These are phyloP conservation scores for Copidosoma aretas DNA, from an alignment of 2,888 invertebrate genomes.

Conservation along the genomic window DNA sequence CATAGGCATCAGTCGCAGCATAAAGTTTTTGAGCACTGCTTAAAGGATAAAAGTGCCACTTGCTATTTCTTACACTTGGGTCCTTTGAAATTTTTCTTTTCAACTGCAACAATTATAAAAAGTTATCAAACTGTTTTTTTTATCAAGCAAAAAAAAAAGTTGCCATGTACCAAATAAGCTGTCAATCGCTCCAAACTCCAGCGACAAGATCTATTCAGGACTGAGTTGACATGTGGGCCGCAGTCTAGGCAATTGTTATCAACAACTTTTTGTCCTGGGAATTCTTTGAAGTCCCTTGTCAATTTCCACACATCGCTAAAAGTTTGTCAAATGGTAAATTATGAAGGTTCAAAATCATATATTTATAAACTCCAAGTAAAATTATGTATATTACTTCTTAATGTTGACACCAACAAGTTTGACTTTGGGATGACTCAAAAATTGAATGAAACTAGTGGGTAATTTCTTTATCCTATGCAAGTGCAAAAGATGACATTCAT, in stretches of 20 bases:
- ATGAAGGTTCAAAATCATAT: not conserved
- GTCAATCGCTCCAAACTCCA: slow-evolving; percentile 71
- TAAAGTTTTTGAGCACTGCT: slow-evolving; percentile 66
- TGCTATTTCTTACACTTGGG: slow-evolving; percentile 67
- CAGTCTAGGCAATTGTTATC: slow-evolving; percentile 68
- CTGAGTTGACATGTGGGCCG: slow-evolving; percentile 66
- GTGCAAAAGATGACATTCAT: slow-evolving; percentile 68
- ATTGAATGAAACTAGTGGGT: slow-evolving; percentile 66
- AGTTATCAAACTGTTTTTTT: slow-evolving; percentile 12
- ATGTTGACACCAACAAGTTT: slow-evolving; percentile 70
- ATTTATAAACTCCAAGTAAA: slow-evolving; percentile 3
- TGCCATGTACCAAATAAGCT: slow-evolving; percentile 65
- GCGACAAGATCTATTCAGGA: slow-evolving; percentile 64
- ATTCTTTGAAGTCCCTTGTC: slow-evolving; percentile 68
- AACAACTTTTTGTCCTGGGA: slow-evolving; percentile 65
- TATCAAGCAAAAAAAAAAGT: slow-evolving; percentile 9
- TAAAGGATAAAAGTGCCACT: slow-evolving; percentile 69
- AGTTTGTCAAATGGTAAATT: slow-evolving; percentile 35
- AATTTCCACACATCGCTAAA: slow-evolving; percentile 70
- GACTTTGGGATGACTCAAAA: slow-evolving; percentile 68
- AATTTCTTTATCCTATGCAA: slow-evolving; percentile 66
- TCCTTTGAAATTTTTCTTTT: slow-evolving; percentile 66
- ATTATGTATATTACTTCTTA: slow-evolving; percentile 64
- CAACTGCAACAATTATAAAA: slow-evolving; percentile 59
- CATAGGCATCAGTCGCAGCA: slow-evolving; percentile 73